phyloP scores from a whole-genome alignment of 2,888 invertebrate species.

The Gerosis bhagava region DNA sequence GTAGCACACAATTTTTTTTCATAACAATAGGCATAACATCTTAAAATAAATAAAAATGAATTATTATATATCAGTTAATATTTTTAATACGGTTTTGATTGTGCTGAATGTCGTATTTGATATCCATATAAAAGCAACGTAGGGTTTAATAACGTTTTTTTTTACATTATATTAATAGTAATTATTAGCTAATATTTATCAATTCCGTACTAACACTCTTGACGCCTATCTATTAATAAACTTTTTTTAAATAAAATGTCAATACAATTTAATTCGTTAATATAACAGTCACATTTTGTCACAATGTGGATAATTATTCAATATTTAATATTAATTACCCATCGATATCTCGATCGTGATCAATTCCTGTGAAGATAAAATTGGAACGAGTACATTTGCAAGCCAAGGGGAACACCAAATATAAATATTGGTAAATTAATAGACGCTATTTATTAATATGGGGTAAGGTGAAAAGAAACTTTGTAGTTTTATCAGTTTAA shows the following conservation, averaged over 20 bases:
- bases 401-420: too few species aligned
- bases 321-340: constrained; percentile 51
- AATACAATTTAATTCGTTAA: constrained; percentile 17
- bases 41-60: too few species aligned
- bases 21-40: too few species aligned
- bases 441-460: too few species aligned
- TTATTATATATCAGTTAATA: too few species aligned
- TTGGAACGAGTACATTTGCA: constrained; percentile 62
- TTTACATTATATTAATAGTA: constrained; percentile 15
- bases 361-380: constrained; percentile 78
- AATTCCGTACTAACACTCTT: constrained; percentile 34
- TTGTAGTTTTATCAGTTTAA: too few species aligned
- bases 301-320: constrained; percentile 68
- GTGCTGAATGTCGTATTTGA: not conserved
- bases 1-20: too few species aligned
- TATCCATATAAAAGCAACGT: constrained; percentile 12
- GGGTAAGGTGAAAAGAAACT: too few species aligned
- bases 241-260: too few species aligned
- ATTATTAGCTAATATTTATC: constrained; percentile 31
- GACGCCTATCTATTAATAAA: constrained; percentile 23
- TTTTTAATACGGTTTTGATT: too few species aligned
- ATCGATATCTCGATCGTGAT: constrained; percentile 60
- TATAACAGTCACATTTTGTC: constrained; percentile 68
- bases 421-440: too few species aligned
- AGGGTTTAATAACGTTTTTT: constrained; percentile 7